phyloP scores from a whole-genome alignment of 2,888 invertebrate species.

The Epinotia brunnichana region DNA sequence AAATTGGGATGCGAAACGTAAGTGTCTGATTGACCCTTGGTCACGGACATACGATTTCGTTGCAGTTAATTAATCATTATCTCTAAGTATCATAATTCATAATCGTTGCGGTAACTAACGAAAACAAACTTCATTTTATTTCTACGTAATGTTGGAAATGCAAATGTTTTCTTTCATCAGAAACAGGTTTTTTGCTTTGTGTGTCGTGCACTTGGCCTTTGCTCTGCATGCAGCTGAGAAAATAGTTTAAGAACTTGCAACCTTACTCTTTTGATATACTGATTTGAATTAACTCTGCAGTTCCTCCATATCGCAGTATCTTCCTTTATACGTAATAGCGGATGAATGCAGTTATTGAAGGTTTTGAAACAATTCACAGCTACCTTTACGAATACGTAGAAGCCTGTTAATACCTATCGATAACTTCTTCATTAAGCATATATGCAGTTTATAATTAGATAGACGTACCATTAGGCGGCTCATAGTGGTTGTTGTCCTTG shows the following conservation, averaged over 20 bases:
- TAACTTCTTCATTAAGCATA: not conserved
- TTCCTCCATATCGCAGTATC: no score
- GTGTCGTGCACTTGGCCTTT: not conserved
- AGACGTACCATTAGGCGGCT: conserved; percentile 75
- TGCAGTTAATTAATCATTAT: not conserved
- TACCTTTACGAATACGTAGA: not conserved
- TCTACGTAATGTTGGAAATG: not conserved
- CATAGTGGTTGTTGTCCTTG: conserved; percentile 81
- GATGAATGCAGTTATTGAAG: not conserved
- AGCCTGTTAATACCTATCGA: not conserved
- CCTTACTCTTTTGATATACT: not conserved
- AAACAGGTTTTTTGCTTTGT: not conserved
- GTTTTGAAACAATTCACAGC: not conserved
- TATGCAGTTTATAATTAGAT: not conserved
- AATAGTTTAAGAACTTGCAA: not conserved
- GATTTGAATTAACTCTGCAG: no score
- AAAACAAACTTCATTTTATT: not conserved
- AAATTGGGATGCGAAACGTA: not conserved
- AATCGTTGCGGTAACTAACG: not conserved
- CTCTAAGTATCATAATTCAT: not conserved
- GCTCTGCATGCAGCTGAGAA: not conserved
- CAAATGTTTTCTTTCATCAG: not conserved
- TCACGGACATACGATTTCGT: not conserved
- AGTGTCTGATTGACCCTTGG: not conserved
- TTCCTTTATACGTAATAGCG: not conserved